phyloP scores from a whole-genome alignment of 2,888 invertebrate genomes.

The Thysanoteuthis rhombus region DNA sequence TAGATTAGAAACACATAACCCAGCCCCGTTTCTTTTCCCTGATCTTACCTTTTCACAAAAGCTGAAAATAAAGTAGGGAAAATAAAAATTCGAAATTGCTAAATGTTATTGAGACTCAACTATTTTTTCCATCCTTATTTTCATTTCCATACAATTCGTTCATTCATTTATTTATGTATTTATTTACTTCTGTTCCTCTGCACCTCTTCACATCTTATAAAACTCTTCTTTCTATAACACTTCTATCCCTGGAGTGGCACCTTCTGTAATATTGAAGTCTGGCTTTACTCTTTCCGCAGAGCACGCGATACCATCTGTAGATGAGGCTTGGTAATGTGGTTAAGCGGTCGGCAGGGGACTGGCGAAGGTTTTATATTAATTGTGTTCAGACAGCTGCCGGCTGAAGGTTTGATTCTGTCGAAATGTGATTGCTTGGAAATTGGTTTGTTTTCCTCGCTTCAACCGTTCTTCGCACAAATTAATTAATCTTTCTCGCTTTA shows the following conservation, averaged over 20 bases:
- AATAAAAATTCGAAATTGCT: background rate
- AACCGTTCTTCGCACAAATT: background rate
- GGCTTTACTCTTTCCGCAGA: background rate
- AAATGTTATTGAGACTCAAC: background rate
- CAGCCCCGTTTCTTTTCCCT: background rate
- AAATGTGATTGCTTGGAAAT: background rate
- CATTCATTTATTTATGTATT: background rate
- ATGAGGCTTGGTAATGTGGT: background rate
- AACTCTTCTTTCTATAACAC: background rate
- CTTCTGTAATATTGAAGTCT: background rate
- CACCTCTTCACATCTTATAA: background rate
- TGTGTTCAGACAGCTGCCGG: slow-evolving; percentile 12
- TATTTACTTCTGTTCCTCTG: background rate
- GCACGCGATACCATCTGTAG: background rate
- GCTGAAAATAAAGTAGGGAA: background rate
- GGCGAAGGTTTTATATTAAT: slow-evolving; percentile 12
- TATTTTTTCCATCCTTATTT: background rate
- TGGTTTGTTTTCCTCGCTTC: slow-evolving; percentile 12
- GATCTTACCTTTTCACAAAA: background rate
- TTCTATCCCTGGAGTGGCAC: background rate
- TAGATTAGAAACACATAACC: background rate
- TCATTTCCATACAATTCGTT: background rate
- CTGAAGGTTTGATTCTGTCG: background rate
- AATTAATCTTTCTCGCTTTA: background rate
- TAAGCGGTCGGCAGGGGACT: background rate